phyloP scores from a whole-genome alignment of 2,797 vertebrate genomes.

The Distichodus sexfasciatus region DNA sequence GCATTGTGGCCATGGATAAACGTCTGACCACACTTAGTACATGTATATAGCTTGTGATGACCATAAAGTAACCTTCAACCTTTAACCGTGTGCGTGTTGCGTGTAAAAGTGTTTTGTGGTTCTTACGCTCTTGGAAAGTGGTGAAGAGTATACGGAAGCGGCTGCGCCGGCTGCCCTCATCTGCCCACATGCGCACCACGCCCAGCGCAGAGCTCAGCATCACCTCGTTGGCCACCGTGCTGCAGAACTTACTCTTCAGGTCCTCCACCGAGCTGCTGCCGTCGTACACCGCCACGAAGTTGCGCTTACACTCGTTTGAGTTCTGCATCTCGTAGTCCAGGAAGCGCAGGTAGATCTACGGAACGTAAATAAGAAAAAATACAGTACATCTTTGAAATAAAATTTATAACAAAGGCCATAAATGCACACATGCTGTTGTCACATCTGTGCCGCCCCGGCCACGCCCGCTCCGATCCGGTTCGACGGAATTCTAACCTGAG shows the following conservation, averaged over 20 bases:
- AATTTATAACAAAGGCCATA: too few relatives aligned
- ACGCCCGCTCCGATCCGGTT: too few relatives aligned
- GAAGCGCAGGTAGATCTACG: constrained; percentile 95
- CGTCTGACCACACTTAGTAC: too few relatives aligned
- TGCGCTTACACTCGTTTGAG: constrained; percentile 97
- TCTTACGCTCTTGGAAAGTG: constrained; percentile 98
- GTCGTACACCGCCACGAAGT: constrained; percentile 97
- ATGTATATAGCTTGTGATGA: too few relatives aligned
- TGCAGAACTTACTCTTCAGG: constrained; percentile 95
- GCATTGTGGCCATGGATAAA: too few relatives aligned
- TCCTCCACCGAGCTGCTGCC: constrained; percentile 96
- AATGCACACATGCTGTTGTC: too few relatives aligned
- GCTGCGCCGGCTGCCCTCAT: constrained; percentile 92
- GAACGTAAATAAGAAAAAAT: constrained; percentile 18
- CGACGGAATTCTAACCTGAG: too few relatives aligned
- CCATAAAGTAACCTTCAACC: too few relatives aligned
- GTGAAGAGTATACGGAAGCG: constrained; percentile 98
- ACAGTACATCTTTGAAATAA: neutral
- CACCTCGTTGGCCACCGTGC: constrained; percentile 96
- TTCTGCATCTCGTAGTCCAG: constrained; percentile 99
- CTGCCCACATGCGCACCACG: constrained; percentile 97
- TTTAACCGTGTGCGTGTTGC: neutral
- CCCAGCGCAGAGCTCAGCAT: constrained; percentile 92
- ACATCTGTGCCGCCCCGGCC: too few relatives aligned
- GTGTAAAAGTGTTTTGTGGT: neutral